A percentile compares a stretch with the other conserved stretches of the same genome.
phyloP scores from a whole-genome alignment of 2,888 invertebrate genomes.

The Mesorhabditis sp. region DNA sequence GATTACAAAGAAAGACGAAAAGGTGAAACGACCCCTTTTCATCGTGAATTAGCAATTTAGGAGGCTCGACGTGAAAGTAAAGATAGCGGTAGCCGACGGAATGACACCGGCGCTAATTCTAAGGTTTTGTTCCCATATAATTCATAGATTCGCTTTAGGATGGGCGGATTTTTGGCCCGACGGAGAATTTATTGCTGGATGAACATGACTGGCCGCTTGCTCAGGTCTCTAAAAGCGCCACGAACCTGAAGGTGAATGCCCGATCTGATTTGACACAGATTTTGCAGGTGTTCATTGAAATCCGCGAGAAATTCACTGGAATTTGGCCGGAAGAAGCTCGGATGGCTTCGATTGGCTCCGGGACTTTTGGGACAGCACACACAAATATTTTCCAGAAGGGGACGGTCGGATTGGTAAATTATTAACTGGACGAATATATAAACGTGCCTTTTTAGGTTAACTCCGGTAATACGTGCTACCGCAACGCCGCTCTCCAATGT shows the following conservation, averaged over 20 bases:
- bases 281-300: constrained; percentile 48
- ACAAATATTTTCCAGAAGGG: neutral
- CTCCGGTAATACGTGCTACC: constrained; percentile 87
- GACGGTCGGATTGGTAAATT: constrained; percentile 73
- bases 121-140: too few relatives aligned
- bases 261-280: neutral
- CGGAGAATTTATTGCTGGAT: neutral
- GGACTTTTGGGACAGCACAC: neutral
- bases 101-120: too few relatives aligned
- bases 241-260: neutral
- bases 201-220: neutral
- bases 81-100: neutral
- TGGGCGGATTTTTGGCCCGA: neutral
- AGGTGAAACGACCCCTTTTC: constrained; percentile 16
- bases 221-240: neutral
- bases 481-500: constrained; percentile 86
- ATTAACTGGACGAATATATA: neutral
- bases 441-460: constrained; percentile 66
- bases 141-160: too few relatives aligned
- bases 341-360: constrained; percentile 2
- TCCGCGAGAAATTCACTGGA: constrained; percentile 76
- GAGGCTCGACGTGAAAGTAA: neutral
- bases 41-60: neutral
- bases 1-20: constrained; percentile 20
- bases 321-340: constrained; percentile 87